phyloP scores from a whole-genome alignment of 2,888 invertebrate genomes.

The Hyposoter dolosus region DNA sequence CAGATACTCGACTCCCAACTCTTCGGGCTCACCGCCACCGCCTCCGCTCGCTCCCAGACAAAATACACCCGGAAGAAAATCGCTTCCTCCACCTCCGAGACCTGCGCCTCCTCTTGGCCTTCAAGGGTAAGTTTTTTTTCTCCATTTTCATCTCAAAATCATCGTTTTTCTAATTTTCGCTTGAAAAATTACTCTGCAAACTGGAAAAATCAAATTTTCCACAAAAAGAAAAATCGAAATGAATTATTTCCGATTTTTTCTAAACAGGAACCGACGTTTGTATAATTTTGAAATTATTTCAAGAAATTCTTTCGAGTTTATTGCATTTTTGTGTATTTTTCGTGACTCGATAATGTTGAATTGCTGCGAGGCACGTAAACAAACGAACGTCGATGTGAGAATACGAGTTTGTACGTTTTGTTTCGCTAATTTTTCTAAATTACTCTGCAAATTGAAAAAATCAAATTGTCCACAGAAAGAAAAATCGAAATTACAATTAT shows the following conservation, averaged over 20 bases:
- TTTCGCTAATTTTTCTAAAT: neutral
- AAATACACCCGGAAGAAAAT: constrained; percentile 80
- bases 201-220: too few relatives aligned
- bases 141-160: neutral
- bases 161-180: neutral
- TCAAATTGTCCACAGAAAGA: too few relatives aligned
- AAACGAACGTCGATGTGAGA: neutral
- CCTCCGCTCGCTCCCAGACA: constrained; percentile 82
- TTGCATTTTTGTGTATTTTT: neutral
- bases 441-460: neutral
- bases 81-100: constrained; percentile 82
- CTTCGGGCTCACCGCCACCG: constrained; percentile 77
- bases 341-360: neutral
- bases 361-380: neutral
- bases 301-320: too few relatives aligned
- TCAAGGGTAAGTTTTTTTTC: constrained; percentile 78
- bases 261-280: too few relatives aligned
- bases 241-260: too few relatives aligned
- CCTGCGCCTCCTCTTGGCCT: constrained; percentile 80
- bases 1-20: constrained; percentile 67
- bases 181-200: neutral
- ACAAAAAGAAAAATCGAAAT: too few relatives aligned
- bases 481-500: too few relatives aligned
- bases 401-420: constrained; percentile 1
- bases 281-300: too few relatives aligned